A percentile compares a stretch with the other conserved stretches of the same genome.
phyloP scores from a whole-genome alignment of 2,797 vertebrate species.

The Sebastes cheni region DNA sequence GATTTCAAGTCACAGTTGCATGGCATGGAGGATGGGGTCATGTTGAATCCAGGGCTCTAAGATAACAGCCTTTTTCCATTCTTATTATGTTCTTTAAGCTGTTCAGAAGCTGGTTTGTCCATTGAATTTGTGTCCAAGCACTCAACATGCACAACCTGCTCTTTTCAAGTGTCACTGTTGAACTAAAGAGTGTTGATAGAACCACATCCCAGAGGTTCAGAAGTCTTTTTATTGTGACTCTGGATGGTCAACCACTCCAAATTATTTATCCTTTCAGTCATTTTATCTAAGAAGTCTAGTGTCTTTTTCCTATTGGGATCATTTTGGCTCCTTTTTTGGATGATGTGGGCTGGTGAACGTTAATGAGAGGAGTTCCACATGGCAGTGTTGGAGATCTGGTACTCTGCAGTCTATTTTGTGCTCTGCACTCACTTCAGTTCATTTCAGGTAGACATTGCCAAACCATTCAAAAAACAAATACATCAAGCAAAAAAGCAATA shows the following conservation, averaged over 20 bases:
- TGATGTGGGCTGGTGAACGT: neutral
- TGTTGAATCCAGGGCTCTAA: conserved; percentile 17
- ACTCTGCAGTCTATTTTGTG: conserved; percentile 14
- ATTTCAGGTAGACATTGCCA: conserved; percentile 52
- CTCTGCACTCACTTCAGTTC: conserved; percentile 44
- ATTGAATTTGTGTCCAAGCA: conserved; percentile 86
- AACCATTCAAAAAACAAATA: conserved; percentile 61
- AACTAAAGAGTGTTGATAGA: conserved; percentile 1
- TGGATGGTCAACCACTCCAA: conserved; percentile 19
- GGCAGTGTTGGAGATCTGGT: conserved; percentile 33
- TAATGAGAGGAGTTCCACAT: conserved; percentile 16
- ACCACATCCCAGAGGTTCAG: conserved; percentile 16
- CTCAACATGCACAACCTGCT: conserved; percentile 90
- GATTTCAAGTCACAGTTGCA: conserved; percentile 19
- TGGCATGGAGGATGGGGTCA: neutral
- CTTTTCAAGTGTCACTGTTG: conserved; percentile 60
- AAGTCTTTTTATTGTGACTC: conserved; percentile 32
- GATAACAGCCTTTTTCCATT: neutral
- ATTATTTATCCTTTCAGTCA: conserved; percentile 24
- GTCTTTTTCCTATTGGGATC: conserved; percentile 32
- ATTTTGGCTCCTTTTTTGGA: conserved; percentile 27
- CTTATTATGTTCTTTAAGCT: conserved; percentile 15
- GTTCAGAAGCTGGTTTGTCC: conserved; percentile 83
- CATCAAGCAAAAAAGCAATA: conserved; percentile 8
- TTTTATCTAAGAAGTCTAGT: conserved; percentile 20